Base-by-base conservation (phyloP, 2,797 vertebrate genomes). In the Anguilla megastoma region DNA sequence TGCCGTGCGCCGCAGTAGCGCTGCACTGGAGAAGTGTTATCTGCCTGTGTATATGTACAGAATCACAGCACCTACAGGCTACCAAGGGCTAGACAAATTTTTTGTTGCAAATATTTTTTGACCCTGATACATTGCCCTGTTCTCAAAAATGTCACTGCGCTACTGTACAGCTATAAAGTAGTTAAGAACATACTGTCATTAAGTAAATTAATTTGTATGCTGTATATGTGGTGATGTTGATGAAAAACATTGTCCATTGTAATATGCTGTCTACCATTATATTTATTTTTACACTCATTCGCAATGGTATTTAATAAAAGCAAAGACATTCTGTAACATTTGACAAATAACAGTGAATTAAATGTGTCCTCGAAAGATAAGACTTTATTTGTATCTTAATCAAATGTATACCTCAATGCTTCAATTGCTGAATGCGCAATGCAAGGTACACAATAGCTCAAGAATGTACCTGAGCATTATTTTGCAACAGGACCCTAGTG, bases 31-130 rank as follows among this genome's bases (percentile, higher is more conserved):
- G 86, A 88, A 60, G 45, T 30, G 41, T 76, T 76, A 45, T n/a
- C 41, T 82, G 41, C 79, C 79, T 10, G 45, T 4, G n/a, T 10
- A n/a, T 2, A 82, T n/a, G 45, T 82, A 82, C 79, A 3, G 45
- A 82, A 82, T 82, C 87, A 82, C 54, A 74, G 86, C 88, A 66
- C 60, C 86, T 80, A 85, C 85, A 69, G 56, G 52, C 84, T 90
- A 86, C 48, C 33, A 45, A 18, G 79, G 41, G 41, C 41, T 24
- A 9, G 18, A 8, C 9, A 21, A 41, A 30, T 18, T 79, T 45
- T 80, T 80, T 24, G 24, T 50, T 21, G 9, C 41, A 50, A 41
- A 50, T 30, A 50, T 30, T 79, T 36, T n/a, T 82, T 82, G 79
- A 82, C 45, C 3, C 9, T 48, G 79, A 82, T 50, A 82, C 79